Conservation (phyloP, 2,113 vertebrate genomes). For the Lepisosteus osseus region DNA sequence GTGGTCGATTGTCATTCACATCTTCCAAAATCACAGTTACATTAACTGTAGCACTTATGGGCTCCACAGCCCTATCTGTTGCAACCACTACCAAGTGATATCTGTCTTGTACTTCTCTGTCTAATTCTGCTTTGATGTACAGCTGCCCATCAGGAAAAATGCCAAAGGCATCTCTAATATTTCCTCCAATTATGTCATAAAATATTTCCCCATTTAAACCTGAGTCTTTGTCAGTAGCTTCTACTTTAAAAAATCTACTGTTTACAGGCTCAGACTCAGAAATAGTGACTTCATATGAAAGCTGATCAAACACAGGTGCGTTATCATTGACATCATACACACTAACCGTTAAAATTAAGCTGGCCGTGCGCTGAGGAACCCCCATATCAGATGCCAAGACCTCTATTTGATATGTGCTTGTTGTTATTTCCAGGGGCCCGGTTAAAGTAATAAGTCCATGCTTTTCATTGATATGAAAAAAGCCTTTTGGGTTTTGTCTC, state of each 20-base stretch:
- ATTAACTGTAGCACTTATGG: slow-evolving; percentile 83
- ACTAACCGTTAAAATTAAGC: slow-evolving; percentile 80
- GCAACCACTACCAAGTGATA: slow-evolving; percentile 84
- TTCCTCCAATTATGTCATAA: slow-evolving; percentile 85
- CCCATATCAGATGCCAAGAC: slow-evolving; percentile 85
- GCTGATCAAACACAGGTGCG: slow-evolving; percentile 88
- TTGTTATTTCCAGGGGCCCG: slow-evolving; percentile 78
- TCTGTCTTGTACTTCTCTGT: slow-evolving; percentile 88
- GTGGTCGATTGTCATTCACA: slow-evolving; percentile 91
- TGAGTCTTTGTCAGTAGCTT: slow-evolving; percentile 88
- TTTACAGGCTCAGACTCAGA: slow-evolving; percentile 90
- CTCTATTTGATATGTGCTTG: slow-evolving; percentile 88
- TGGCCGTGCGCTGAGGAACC: slow-evolving; percentile 80
- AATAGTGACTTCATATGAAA: slow-evolving; percentile 90
- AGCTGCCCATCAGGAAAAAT: slow-evolving; percentile 95
- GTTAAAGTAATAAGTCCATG: slow-evolving; percentile 82
- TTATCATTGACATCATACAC: slow-evolving; percentile 97
- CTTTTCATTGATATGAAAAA: slow-evolving; percentile 81
- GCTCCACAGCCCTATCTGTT: slow-evolving; percentile 86
- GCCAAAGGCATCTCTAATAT: slow-evolving; percentile 85
- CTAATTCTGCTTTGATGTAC: slow-evolving; percentile 92
- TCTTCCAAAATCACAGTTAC: slow-evolving; percentile 89
- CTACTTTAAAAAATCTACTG: slow-evolving; percentile 91
- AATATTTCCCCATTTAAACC: slow-evolving; percentile 91
- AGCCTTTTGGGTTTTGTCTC: slow-evolving; percentile 82